Conservation (phyloP, 2,797 vertebrate genomes). For the Balearica regulorum region DNA sequence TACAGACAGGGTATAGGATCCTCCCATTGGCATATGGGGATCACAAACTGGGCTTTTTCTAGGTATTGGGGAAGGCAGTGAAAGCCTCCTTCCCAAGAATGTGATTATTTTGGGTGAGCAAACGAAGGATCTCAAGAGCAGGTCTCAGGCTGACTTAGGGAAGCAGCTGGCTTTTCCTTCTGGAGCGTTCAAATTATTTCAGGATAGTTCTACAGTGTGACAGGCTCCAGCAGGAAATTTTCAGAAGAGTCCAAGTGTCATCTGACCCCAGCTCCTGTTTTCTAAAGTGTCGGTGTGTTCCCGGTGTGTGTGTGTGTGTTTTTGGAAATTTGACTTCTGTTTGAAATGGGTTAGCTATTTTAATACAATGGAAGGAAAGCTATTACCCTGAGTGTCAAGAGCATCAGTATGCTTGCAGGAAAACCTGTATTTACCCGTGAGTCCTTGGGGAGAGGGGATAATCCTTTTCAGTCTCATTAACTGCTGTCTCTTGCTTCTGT, state of each 20-base stretch:
- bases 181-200: neutral
- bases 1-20: neutral
- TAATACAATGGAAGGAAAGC: slow-evolving; percentile 17
- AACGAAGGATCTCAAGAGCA: neutral
- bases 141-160: neutral
- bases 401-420: neutral
- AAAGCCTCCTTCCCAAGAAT: neutral
- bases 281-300: neutral
- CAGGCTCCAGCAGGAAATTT: slow-evolving; percentile 31
- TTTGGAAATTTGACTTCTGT: slow-evolving; percentile 9
- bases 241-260: neutral
- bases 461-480: neutral
- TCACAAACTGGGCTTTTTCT: neutral
- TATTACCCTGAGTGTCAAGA: neutral
- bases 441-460: neutral
- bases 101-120: neutral
- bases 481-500: neutral
- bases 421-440: neutral
- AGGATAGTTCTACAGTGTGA: neutral
- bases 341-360: neutral
- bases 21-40: neutral
- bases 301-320: neutral
- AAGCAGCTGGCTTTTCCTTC: neutral
- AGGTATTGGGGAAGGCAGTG: neutral
- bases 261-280: slow-evolving; percentile 27